These are phyloP conservation scores for Yponomeuta sedellus DNA, from an alignment of 2,888 invertebrate genomes.

Conservation along the genomic window DNA sequence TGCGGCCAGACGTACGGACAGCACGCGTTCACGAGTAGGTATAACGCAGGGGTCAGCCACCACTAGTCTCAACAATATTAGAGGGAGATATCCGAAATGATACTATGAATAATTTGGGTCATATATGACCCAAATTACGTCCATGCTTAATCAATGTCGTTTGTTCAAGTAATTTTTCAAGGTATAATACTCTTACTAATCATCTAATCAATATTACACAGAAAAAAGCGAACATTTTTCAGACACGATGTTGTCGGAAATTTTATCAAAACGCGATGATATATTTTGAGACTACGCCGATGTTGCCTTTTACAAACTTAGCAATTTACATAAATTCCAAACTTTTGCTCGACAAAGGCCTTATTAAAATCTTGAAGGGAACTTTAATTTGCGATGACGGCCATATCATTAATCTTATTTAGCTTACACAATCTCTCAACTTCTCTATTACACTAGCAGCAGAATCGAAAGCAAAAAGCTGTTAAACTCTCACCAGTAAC, in stretches of 20 bases:
- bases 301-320: slow-evolving; percentile 35
- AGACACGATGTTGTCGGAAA: not conserved
- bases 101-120: too few relatives aligned
- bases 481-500: not conserved
- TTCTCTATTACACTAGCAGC: slow-evolving; percentile 31
- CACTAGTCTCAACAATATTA: too few relatives aligned
- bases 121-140: too few relatives aligned
- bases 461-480: slow-evolving; percentile 20
- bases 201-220: not conserved
- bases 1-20: too few relatives aligned
- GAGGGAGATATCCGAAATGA: too few relatives aligned
- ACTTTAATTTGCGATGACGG: slow-evolving; percentile 63
- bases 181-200: too few relatives aligned
- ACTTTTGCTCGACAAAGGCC: slow-evolving; percentile 53
- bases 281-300: slow-evolving; percentile 6
- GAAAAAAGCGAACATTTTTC: not conserved
- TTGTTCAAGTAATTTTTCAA: not conserved
- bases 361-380: slow-evolving; percentile 63
- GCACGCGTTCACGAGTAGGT: too few relatives aligned
- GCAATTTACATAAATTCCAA: slow-evolving; percentile 54
- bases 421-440: slow-evolving; percentile 35
- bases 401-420: slow-evolving; percentile 62
- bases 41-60: too few relatives aligned
- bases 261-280: slow-evolving; percentile 2
- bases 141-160: too few relatives aligned